phyloP scores from a whole-genome alignment of 2,888 invertebrate species.

The Torymus tubicola region DNA sequence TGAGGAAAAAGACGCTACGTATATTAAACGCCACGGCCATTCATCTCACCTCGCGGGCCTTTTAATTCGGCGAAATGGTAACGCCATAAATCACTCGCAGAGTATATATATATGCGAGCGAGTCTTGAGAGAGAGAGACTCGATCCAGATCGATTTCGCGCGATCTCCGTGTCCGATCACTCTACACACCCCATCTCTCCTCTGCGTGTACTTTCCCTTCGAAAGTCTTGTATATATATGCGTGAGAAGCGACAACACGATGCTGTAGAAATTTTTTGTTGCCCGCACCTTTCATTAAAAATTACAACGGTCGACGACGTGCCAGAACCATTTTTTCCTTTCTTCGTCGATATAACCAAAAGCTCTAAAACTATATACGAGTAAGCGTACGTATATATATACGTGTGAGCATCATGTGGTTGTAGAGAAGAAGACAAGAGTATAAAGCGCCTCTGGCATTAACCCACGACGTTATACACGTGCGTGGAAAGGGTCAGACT shows the following conservation, averaged over 20 bases:
- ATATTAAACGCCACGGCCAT: constrained; percentile 35
- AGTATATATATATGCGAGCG: too few relatives aligned
- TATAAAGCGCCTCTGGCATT: too few relatives aligned
- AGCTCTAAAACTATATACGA: too few relatives aligned
- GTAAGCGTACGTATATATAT: too few relatives aligned
- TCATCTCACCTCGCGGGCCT: constrained; percentile 19
- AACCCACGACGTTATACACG: too few relatives aligned
- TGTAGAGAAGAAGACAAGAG: too few relatives aligned
- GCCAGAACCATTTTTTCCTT: too few relatives aligned
- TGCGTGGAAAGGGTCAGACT: too few relatives aligned
- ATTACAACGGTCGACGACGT: too few relatives aligned
- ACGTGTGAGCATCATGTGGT: too few relatives aligned
- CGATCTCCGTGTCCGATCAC: neutral
- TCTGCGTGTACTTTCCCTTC: neutral
- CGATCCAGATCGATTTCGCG: constrained; percentile 25
- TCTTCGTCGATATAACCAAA: too few relatives aligned
- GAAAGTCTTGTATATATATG: neutral
- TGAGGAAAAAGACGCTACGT: constrained; percentile 19
- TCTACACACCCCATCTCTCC: neutral
- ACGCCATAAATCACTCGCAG: constrained; percentile 43
- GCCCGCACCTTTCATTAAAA: too few relatives aligned
- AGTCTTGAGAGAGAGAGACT: neutral
- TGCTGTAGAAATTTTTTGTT: neutral
- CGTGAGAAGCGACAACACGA: neutral
- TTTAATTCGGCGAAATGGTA: constrained; percentile 43